Percentiles rank a stretch among this genome's conserved stretches.
Evolutionary conservation across 1,140 invertebrate species (phyloP).

Genomic region (Ganaspis sp.): DNA sequence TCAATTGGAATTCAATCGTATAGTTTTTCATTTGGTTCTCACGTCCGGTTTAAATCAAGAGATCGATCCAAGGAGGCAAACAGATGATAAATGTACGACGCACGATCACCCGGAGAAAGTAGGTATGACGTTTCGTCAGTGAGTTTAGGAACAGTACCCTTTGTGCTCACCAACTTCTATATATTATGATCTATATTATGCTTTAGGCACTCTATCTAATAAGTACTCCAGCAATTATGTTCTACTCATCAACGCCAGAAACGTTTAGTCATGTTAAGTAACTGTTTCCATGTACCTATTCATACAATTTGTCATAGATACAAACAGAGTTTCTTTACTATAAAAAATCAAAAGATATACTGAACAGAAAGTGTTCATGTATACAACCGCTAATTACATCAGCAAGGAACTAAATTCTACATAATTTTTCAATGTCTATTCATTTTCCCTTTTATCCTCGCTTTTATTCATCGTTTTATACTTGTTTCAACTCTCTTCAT

Average conservation of each 20-base stretch:
- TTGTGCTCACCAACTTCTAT: background rate
- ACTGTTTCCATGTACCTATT: background rate
- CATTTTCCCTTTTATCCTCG: too few relatives aligned
- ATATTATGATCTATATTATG: constrained; percentile 5
- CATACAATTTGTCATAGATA: background rate
- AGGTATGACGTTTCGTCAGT: too few relatives aligned
- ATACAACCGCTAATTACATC: too few relatives aligned
- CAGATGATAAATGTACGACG: constrained; percentile 3
- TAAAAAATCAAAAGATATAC: background rate
- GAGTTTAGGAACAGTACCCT: too few relatives aligned
- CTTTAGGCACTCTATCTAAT: background rate
- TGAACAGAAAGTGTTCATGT: too few relatives aligned
- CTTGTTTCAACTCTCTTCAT: too few relatives aligned
- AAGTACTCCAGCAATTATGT: background rate
- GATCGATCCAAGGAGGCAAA: constrained; percentile 19
- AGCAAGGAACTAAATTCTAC: too few relatives aligned
- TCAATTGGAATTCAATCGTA: constrained; percentile 27
- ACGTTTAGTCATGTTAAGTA: constrained; percentile 12
- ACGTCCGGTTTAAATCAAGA: constrained; percentile 25
- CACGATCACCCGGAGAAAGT: constrained; percentile 5
- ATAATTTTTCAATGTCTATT: too few relatives aligned
- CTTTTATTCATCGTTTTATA: too few relatives aligned
- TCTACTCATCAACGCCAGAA: constrained; percentile 1
- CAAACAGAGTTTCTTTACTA: background rate
- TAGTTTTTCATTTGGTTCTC: constrained; percentile 19